A percentile compares a stretch with the other conserved stretches of the same genome.
Conservation (phyloP, 2,797 vertebrate genomes). For the Catostomus latipinnis region DNA sequence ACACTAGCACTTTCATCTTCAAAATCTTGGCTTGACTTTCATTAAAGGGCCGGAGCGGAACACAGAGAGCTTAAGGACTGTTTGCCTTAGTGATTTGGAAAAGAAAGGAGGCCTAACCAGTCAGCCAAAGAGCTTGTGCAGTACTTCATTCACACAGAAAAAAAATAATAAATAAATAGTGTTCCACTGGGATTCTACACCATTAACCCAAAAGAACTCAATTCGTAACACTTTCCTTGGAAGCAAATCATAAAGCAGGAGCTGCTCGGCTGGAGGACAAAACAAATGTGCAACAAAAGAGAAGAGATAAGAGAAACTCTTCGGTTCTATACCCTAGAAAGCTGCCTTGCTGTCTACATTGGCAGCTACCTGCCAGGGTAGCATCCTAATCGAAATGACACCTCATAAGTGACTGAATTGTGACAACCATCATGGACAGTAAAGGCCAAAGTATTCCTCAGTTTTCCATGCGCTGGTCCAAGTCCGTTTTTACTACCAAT, state of each 20-base stretch:
- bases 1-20: constrained; percentile 24
- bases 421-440: not conserved
- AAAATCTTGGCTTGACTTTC: constrained; percentile 7
- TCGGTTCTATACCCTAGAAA: no score
- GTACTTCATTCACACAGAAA: constrained; percentile 11
- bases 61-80: constrained; percentile 3
- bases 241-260: constrained; percentile 6
- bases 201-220: constrained; percentile 26
- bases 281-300: constrained; percentile 4
- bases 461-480: no score
- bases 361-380: no score
- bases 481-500: no score
- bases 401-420: not conserved
- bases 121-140: not conserved
- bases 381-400: no score
- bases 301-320: no score
- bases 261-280: not conserved
- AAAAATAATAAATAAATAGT: not conserved
- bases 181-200: constrained; percentile 18
- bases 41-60: constrained; percentile 34
- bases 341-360: no score
- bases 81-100: constrained; percentile 25
- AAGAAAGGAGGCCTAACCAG: constrained; percentile 27
- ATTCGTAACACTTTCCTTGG: not conserved
- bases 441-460: not conserved